Base-by-base conservation (phyloP, 2,888 invertebrate species). In the Tipula lateralis region DNA sequence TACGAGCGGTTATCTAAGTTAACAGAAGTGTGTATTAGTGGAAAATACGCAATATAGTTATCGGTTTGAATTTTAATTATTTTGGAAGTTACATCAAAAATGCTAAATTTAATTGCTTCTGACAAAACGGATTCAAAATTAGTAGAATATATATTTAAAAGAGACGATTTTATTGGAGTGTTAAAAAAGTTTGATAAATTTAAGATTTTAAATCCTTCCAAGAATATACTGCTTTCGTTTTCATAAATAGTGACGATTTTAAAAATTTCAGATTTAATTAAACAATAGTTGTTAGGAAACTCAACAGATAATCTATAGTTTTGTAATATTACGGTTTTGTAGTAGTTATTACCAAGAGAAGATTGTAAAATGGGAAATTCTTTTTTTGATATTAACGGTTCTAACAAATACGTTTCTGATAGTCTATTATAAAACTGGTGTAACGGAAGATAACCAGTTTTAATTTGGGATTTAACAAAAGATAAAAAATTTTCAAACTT, bases 401-500 rank as follows among this genome's bases (percentile, higher is more conserved):
- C 9, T 16, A 80, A 80, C 80, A 9, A 5, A 80, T 80, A 80
- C 80, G 6, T 19, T 29, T 81, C 81, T 7, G 81, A 81, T 13
- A 81, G 5, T 5, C 81, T 3, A 5, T 81, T 81, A 29, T 29
- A 81, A 29, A 81, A 12, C 29, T 81, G 81, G 5, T 81, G 81
- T 29, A 81, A 81, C 12, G 81, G 81, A 13, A 29, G 29, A 29
- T 81, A 81, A 13, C 81, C 81, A 81, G 81, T 13, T 81, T 81
- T 81, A 29, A 81, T 81, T 30, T 81, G 9, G 29, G 29, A 81
- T 81, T 81, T 81, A 0, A 81, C 29, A 2, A 29, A 81, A 2
- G 81, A 81, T 9, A 81, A 29, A 81, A 29, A 81, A 29, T 81
- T 80, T 80, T 80, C 80, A 80, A 80, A 80, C 19, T 80, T 80